These are phyloP conservation scores for Dryadula phaetusa DNA, from an alignment of 2,888 invertebrate species.

Conservation along the genomic window DNA sequence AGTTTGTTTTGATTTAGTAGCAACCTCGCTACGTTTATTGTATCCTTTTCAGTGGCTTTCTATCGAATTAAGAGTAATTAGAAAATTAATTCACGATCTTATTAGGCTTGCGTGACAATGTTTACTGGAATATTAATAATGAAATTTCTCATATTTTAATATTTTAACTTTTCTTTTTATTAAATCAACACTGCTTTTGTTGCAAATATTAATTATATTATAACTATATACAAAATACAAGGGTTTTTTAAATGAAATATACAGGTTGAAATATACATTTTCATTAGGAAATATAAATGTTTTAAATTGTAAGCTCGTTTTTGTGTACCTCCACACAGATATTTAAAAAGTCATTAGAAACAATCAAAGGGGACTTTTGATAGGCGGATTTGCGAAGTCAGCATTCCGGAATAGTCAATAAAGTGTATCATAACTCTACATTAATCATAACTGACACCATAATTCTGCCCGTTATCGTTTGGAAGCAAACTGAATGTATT, in stretches of 20 bases:
- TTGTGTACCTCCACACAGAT: constrained; percentile 23
- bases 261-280: too few species aligned
- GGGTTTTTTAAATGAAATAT: background rate
- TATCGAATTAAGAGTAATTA: constrained; percentile 62
- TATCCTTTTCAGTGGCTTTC: constrained; percentile 75
- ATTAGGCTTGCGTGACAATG: constrained; percentile 10
- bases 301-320: constrained; percentile 24
- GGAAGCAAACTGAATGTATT: constrained; percentile 75
- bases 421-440: constrained; percentile 71
- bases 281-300: background rate
- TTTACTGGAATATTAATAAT: constrained; percentile 13
- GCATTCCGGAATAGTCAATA: constrained; percentile 64
- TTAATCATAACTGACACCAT: constrained; percentile 77
- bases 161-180: constrained; percentile 1
- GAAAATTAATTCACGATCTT: constrained; percentile 33
- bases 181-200: background rate
- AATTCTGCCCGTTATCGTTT: constrained; percentile 73
- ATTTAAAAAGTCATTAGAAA: constrained; percentile 47
- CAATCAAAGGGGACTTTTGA: constrained; percentile 45
- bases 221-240: background rate
- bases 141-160: background rate
- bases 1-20: constrained; percentile 83
- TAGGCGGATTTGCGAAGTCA: constrained; percentile 58
- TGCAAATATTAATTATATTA: background rate
- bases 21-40: constrained; percentile 69